These are phyloP conservation scores for Coptotermes formosanus DNA, from an alignment of 1,140 invertebrate genomes.

Conservation along the genomic window DNA sequence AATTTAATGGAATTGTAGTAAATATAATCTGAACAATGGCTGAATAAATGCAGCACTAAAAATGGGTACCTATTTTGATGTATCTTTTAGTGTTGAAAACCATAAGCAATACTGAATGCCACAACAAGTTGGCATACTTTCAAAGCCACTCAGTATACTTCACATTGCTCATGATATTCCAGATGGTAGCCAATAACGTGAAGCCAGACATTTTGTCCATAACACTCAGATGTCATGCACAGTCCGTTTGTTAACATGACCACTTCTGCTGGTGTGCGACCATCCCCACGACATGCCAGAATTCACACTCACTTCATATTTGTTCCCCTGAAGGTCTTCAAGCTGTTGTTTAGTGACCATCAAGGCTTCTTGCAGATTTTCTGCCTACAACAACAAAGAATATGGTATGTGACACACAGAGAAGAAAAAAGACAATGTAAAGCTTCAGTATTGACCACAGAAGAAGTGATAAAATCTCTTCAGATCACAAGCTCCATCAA, in stretches of 20 bases:
- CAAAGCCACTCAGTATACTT: neutral
- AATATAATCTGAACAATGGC: too few species aligned
- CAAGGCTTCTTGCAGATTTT: conserved; percentile 6
- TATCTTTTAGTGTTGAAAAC: neutral
- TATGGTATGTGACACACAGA: too few species aligned
- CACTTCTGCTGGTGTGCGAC: neutral
- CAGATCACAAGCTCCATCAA: too few species aligned
- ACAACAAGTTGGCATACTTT: neutral
- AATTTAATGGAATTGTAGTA: too few species aligned
- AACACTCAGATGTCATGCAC: conserved; percentile 21
- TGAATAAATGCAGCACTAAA: too few species aligned
- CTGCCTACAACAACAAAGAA: neutral
- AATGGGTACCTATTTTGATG: too few species aligned
- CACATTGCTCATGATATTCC: neutral
- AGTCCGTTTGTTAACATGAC: neutral
- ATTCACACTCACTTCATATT: conserved; percentile 25
- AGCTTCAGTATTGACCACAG: too few species aligned
- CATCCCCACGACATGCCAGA: conserved; percentile 16
- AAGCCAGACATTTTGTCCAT: too few species aligned
- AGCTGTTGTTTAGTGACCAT: conserved; percentile 23
- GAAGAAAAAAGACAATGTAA: too few species aligned
- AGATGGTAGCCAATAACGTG: neutral
- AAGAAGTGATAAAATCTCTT: too few species aligned
- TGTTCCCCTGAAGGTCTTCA: conserved; percentile 20
- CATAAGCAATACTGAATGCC: neutral